Base-by-base conservation (phyloP, 2,113 vertebrate species). In the Coreoperca whiteheadi region DNA sequence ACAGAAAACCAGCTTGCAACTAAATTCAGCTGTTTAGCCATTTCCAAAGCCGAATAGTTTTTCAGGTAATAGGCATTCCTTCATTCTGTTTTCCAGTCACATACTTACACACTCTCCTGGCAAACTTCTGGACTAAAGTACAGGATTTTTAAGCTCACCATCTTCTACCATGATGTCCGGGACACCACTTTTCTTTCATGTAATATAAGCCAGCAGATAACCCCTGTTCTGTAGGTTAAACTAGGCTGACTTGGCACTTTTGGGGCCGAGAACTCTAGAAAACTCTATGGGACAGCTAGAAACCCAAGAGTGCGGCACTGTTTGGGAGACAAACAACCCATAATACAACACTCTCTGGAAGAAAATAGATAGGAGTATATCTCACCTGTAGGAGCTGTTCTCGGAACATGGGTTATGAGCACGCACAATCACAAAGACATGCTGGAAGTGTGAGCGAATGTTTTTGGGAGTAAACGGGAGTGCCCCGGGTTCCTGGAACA, bases 391-490 rank as follows among this genome's bases (percentile, higher is more conserved):
- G 82, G 97, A 97, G 84, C 97, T 96, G 25, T 94, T 96, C 69
- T 99, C 98, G 0, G 97, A 96, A 80, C 98, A 98, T 50, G 98
- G 97, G 69, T 91, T 94, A 46, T 99, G 97, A 8, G 94, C 97
- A 46, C 96, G 94, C 32, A 99, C 98, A 1, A 99, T 95, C 91
- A 99, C 97, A 12, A 99, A 99, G 54, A 99, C 98, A 0, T 99
- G 98, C 93, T 99, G 98, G 88, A 99, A 99, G 94, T 99, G 98
- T 8, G 98, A 99, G 8, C 98, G 97, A 74, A 99, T 99, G 93
- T 99, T 99, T 95, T 99, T 99, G 30, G 98, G 98, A 74, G 97
- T 99, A 96, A 99, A 99, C 0, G 98, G 96, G 56, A 97, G 97
- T 5, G 98, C 98, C 61, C 98, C 98, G 1, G 98, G 97, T 88